Percentiles rank a stretch among this genome's conserved stretches.
These are phyloP conservation scores for Ips typographus DNA, from an alignment of 1,140 invertebrate species.

Conservation along the genomic window DNA sequence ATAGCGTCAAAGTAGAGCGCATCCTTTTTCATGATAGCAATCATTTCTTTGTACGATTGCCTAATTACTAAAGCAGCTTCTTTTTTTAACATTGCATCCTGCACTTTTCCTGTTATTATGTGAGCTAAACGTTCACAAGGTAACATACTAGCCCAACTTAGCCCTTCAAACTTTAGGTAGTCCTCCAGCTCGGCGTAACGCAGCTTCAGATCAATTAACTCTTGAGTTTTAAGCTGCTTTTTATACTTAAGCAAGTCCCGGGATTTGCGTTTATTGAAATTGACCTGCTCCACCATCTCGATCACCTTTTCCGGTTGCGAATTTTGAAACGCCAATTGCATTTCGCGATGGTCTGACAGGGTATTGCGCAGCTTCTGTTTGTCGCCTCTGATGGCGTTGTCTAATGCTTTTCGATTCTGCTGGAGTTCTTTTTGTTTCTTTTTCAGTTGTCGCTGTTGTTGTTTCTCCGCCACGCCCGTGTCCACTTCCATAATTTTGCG, in stretches of 20 bases:
- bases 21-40: conserved; percentile 64
- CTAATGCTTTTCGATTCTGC: conserved; percentile 57
- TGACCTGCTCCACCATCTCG: conserved; percentile 59
- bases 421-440: conserved; percentile 58
- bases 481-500: conserved; percentile 59
- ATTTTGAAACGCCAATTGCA: conserved; percentile 61
- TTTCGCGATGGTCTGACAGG: conserved; percentile 57
- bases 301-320: conserved; percentile 56
- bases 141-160: conserved; percentile 51
- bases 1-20: conserved; percentile 61
- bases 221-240: conserved; percentile 60
- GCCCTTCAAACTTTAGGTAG: conserved; percentile 52
- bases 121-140: conserved; percentile 56
- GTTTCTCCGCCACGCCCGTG: conserved; percentile 56
- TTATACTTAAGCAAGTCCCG: conserved; percentile 59
- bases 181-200: conserved; percentile 55
- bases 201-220: conserved; percentile 57
- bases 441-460: conserved; percentile 57
- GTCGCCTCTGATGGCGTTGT: conserved; percentile 59
- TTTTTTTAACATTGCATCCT: conserved; percentile 59
- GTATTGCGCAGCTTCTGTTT: conserved; percentile 57
- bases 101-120: conserved; percentile 58
- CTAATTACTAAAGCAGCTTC: conserved; percentile 61
- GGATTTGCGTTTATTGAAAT: conserved; percentile 59
- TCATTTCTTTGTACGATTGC: conserved; percentile 60